Evolutionary conservation across 2,797 vertebrate genomes (phyloP).

Genomic region (Orientallactaga sibirica): DNA sequence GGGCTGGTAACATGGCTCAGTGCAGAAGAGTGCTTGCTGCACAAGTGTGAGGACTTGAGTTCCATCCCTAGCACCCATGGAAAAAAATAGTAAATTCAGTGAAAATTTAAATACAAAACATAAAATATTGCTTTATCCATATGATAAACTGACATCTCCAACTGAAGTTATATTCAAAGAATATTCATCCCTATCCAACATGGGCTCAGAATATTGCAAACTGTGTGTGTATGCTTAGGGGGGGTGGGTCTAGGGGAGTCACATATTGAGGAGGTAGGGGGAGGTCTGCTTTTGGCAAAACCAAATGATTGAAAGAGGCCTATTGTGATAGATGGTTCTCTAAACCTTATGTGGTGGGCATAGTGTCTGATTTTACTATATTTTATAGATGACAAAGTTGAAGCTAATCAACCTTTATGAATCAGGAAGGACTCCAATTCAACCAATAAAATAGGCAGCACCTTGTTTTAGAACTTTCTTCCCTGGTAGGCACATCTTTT

Average conservation of each 20-base stretch:
- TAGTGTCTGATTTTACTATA: conserved; percentile 12
- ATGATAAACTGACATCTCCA: neutral
- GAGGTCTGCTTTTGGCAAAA: neutral
- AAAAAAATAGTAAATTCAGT: neutral
- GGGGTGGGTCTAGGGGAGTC: too few relatives aligned
- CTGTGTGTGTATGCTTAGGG: neutral
- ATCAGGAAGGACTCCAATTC: neutral
- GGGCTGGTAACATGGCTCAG: too few relatives aligned
- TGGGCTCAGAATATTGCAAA: neutral
- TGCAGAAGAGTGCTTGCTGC: too few relatives aligned
- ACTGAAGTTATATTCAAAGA: conserved; percentile 6
- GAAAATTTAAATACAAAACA: conserved; percentile 49
- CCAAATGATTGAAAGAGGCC: neutral
- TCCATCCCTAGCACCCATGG: too few relatives aligned
- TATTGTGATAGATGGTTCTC: conserved; percentile 1
- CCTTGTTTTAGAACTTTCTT: neutral
- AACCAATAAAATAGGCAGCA: neutral
- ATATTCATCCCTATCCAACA: neutral
- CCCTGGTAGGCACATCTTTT: neutral
- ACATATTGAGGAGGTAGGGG: too few relatives aligned
- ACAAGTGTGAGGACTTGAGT: too few relatives aligned
- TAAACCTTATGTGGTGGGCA: neutral
- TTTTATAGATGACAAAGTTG: conserved; percentile 40
- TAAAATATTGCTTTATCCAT: neutral
- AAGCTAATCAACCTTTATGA: conserved; percentile 35